A percentile compares a stretch with the other conserved stretches of the same genome.
Conservation (phyloP, 2,113 vertebrate species). For the Periophthalmus modestus region DNA sequence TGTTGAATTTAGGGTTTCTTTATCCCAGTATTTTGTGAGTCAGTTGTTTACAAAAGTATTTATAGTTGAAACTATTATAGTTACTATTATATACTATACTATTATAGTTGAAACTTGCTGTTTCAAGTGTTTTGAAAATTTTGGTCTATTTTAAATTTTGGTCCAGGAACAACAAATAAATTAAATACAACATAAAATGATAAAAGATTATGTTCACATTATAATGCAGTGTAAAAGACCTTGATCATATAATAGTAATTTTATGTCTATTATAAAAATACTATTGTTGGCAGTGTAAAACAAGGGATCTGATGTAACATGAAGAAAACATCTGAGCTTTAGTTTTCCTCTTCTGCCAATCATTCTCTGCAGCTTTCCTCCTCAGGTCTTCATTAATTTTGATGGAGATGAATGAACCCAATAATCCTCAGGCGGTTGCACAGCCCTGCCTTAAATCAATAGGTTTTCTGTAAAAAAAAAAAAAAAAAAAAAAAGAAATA, state of each 20-base stretch:
- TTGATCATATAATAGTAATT: background rate
- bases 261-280: background rate
- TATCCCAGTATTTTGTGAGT: background rate
- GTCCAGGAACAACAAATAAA: background rate
- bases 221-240: background rate
- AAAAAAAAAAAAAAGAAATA: background rate
- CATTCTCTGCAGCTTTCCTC: constrained; percentile 22
- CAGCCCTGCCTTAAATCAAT: constrained; percentile 74
- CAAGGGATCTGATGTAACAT: background rate
- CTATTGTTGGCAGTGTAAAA: background rate
- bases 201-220: too few species aligned
- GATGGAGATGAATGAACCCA: constrained; percentile 76
- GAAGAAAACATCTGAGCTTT: background rate
- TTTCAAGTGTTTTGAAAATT: too few species aligned
- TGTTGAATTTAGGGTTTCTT: background rate
- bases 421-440: constrained; percentile 66
- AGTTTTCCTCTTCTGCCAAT: constrained; percentile 24
- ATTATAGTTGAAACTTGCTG: too few species aligned
- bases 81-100: too few species aligned
- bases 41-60: background rate
- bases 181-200: background rate
- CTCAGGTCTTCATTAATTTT: constrained; percentile 75
- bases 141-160: too few species aligned
- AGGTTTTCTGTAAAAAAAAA: constrained; percentile 48
- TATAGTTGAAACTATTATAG: too few species aligned